Base-by-base conservation (phyloP, 2,888 invertebrate genomes). In the Branchinecta sandiegonensis region DNA sequence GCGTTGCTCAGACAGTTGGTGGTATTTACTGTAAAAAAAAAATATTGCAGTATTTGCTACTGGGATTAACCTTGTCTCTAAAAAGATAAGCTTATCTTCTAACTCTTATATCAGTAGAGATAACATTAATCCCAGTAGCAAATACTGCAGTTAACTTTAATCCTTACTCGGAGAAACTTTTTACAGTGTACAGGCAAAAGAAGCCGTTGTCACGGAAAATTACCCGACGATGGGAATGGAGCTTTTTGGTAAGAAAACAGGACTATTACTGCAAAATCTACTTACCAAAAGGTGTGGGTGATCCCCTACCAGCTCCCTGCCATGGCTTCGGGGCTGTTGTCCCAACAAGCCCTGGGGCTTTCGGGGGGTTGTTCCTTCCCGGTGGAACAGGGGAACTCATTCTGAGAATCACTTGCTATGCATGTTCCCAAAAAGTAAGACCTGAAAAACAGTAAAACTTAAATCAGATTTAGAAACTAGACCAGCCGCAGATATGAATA, bases 251-350 rank as follows among this genome's bases (percentile, higher is more conserved):
- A 9, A n/a, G 8, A n/a, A 56, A 8, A 8, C 1, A 17, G n/a
- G 8, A 17, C 63, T 1, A 10, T 1, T 56, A 56, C 23, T 23
- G 2, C 10, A 56, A 56, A 9, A 3, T 17, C 23, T 17, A 23
- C 10, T 56, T 56, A 56, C 63, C 63, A 56, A 56, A 56, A 56
- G 63, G 63, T 8, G 63, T 56, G n/a, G 63, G 63, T 17, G 63
- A 56, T 56, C 14, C 63, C 11, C 63, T 56, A 10, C 63, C 63
- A 23, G 63, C 63, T 56, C 63, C 63, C 23, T 56, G 63, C 63
- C 63, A 56, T 56, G 63, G 63, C 63, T 56, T 56, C 2, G 63
- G 63, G 10, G 63, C 23, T 56, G 63, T 56, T 56, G 63, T 23
- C 14, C 9, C n/a, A 0, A 56, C 14, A 56, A 56, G 63, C 8